A percentile compares a stretch with the other conserved stretches of the same genome.
Conservation (phyloP, 2,888 invertebrate species). For the Amphipyra berbera region DNA sequence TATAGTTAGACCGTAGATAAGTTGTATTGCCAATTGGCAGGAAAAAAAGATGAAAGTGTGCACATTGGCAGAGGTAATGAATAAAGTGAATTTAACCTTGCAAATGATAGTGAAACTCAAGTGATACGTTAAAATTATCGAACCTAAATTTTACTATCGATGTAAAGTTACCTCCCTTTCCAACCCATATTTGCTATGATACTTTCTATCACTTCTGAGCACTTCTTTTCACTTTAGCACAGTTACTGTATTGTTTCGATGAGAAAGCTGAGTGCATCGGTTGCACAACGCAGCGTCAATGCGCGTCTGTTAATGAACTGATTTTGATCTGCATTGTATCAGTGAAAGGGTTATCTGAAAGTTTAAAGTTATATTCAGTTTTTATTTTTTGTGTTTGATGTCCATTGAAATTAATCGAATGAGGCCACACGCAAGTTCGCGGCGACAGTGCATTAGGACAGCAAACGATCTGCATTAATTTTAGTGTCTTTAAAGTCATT, state of each 20-base stretch:
- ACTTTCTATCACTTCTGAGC: background rate
- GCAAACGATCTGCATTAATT: background rate
- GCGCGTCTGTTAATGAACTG: conserved; percentile 9
- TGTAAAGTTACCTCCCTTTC: background rate
- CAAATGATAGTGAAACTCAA: too few species aligned
- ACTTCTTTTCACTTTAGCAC: conserved; percentile 9
- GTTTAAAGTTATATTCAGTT: conserved; percentile 6
- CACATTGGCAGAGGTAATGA: too few species aligned
- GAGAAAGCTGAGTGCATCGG: conserved; percentile 21
- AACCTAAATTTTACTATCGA: too few species aligned
- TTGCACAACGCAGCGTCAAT: conserved; percentile 12
- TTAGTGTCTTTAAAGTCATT: too few species aligned
- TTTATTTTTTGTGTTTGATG: background rate
- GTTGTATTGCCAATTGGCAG: too few species aligned
- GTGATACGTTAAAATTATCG: too few species aligned
- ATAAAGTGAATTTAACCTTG: too few species aligned
- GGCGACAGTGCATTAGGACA: background rate
- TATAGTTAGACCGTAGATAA: too few species aligned
- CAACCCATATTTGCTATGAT: background rate
- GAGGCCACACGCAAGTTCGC: background rate
- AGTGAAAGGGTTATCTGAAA: conserved; percentile 14
- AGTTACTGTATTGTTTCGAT: conserved; percentile 16
- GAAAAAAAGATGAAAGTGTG: too few species aligned
- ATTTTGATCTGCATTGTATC: conserved; percentile 22
- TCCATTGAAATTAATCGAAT: background rate